A percentile compares a stretch with the other conserved stretches of the same genome.
Conservation (phyloP, 2,888 invertebrate genomes). For the Smittia aterrima region DNA sequence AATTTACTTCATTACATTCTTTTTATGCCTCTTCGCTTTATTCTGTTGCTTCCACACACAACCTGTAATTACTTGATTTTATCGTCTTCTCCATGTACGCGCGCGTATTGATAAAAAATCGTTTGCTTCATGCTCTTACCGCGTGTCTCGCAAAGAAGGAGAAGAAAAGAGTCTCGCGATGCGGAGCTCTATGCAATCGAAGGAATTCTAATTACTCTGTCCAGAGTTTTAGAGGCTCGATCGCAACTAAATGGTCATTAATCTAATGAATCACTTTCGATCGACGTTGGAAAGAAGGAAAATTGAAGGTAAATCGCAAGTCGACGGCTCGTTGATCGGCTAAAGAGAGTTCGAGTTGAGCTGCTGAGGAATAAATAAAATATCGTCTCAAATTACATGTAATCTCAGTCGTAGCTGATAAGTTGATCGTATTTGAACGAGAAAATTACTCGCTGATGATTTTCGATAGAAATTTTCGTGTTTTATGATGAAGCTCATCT, state of each 20-base stretch:
- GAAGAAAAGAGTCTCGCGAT: no score
- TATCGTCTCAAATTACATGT: slow-evolving; percentile 38
- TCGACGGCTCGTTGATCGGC: not conserved
- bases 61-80: slow-evolving; percentile 41
- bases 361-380: slow-evolving; percentile 15
- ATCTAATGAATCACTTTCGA: not conserved
- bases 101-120: slow-evolving; percentile 33
- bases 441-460: not conserved
- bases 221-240: not conserved
- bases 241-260: not conserved
- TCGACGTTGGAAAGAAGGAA: not conserved
- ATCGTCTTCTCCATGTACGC: slow-evolving; percentile 36
- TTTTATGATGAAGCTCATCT: not conserved
- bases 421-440: not conserved
- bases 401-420: slow-evolving; percentile 10
- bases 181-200: no score
- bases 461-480: not conserved
- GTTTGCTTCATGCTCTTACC: not conserved
- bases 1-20: slow-evolving; percentile 31
- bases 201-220: slow-evolving; percentile 31
- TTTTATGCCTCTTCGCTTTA: slow-evolving; percentile 16
- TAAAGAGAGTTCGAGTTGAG: not conserved
- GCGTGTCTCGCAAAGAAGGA: no score
- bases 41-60: slow-evolving; percentile 18
- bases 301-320: not conserved